phyloP scores from a whole-genome alignment of 2,888 invertebrate species.

The Leucoma salicis region DNA sequence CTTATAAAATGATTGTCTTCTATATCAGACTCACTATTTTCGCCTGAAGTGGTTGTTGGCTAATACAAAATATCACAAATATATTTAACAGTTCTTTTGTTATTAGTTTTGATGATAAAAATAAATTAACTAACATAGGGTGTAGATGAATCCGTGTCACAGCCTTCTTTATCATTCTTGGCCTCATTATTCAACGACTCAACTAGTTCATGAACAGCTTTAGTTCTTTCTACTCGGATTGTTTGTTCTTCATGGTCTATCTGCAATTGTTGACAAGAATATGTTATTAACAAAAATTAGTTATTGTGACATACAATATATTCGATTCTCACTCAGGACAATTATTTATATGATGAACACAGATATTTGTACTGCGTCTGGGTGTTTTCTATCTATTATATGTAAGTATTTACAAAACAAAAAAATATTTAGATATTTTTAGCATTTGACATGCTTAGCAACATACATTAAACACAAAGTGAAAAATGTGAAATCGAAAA shows the following conservation, averaged over 20 bases:
- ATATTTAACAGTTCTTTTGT: neutral
- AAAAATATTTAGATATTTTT: too few relatives aligned
- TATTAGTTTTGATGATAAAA: neutral
- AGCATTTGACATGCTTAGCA: too few relatives aligned
- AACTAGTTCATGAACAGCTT: constrained; percentile 61
- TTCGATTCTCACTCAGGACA: too few relatives aligned
- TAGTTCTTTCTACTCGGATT: constrained; percentile 62
- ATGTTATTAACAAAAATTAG: neutral
- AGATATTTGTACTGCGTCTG: too few relatives aligned
- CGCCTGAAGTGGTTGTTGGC: constrained; percentile 36
- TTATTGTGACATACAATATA: too few relatives aligned
- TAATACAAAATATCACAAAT: constrained; percentile 18
- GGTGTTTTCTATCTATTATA: too few relatives aligned
- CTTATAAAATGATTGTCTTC: constrained; percentile 19
- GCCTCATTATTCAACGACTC: constrained; percentile 41
- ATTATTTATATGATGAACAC: too few relatives aligned
- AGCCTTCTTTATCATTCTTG: constrained; percentile 15
- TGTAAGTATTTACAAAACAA: too few relatives aligned
- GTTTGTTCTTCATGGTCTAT: constrained; percentile 36
- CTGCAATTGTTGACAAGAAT: neutral
- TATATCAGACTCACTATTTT: constrained; percentile 42
- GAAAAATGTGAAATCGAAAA: too few relatives aligned
- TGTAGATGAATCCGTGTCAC: constrained; percentile 26
- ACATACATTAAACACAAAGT: too few relatives aligned
- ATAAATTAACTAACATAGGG: constrained; percentile 32